Base-by-base conservation (phyloP, 35 echinoderm and acorn worm genomes). In the Chiridota heheva region DNA sequence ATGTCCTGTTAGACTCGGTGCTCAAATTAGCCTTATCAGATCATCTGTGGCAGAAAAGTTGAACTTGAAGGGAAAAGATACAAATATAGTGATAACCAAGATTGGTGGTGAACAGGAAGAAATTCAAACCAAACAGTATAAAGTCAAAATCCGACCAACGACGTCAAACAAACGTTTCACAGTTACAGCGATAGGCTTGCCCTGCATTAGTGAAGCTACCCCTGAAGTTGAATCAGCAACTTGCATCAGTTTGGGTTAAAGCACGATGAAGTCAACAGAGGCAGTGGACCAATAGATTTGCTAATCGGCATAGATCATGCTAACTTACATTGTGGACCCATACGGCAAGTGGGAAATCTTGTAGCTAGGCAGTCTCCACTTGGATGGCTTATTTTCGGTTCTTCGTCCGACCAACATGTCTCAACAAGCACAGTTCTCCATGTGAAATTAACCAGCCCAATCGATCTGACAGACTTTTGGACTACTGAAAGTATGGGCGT, bases 271-370 rank as follows among this genome's bases (percentile, higher is more conserved):
- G 17, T 82, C 13, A 56, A 87, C 43, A 25, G 72, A 87, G 56
- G 84, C 2, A 67, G 84, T 46, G 84, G 84, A 7, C 18, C 72
- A 48, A 61, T 89, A 5, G 78, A 89, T 24, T 42, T 89, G 30
- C 55, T 89, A 3, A 83, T 89, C 33, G 86, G 86, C 1, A 82
- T 89, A 24, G 86, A 89, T 47, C 64, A 89, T 73, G 36, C 69
- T 29, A 66, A 61, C 6, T 72, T 89, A 53, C 86, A 89, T 74
- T 25, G 0, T 17, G 86, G 78, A 83, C 77, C 82, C 39, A 89
- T 67, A 2, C 38, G 77, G 46, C 33, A 89, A 76, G 72, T 55
- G 0, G 85, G 41, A 18, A 49, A 67, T 29, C 66, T 33, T 65
- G 60, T 69, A 31, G 60, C 75, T 40, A 43, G 85, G 36, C 24